Evolutionary conservation across 2,113 vertebrate species (phyloP), one percentile per base, ranked within the genome.

Genomic region (Puntigrus tetrazona): DNA sequence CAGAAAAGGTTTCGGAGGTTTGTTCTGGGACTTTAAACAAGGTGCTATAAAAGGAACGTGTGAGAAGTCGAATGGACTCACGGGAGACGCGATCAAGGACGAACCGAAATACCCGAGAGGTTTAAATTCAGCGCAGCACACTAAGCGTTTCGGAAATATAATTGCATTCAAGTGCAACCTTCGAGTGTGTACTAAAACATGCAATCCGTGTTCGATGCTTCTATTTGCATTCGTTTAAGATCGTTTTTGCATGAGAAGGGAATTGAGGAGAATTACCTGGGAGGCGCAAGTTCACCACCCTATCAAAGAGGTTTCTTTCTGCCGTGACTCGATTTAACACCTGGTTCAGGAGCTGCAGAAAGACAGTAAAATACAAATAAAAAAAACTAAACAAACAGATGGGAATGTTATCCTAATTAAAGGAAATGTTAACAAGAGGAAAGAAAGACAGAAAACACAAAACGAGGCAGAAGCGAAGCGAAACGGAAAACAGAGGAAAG

Each of bases 281-380:
- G 57, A 97, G 93, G 38, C 96, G 94, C 76, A 97, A 94, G 88
- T 94, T 96, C 89, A 97, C 96, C 83, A 97, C 96, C 36, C 96
- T 94, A 88, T 97, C 96, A 88, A 97, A 97, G 61, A 97, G 93
- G 88, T 97, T 97, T 90, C 96, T 94, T 87, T 97, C 96, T 5
- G 96, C 96, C 4, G 96, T 97, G 89, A 97, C 96, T 14, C 96
- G 93, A 87, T 97, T 97, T 92, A 97, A 91, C 89, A 97, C 96
- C 86, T 97, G 96, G 90, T 96, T 97, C 87, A 97, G 91, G 65
- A 97, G 93, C 96, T 97, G 94, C 27, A 81, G 55, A 38, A 7
- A 43, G 31, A 52, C 25, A 72, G 4, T 29, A 20, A 45, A n/a
- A 81, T 2, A 63, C 4, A 72, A 14, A 25, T 41, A 63, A 18